Evolutionary conservation across 2,113 vertebrate species (phyloP).

Genomic region (Symphodus melops): DNA sequence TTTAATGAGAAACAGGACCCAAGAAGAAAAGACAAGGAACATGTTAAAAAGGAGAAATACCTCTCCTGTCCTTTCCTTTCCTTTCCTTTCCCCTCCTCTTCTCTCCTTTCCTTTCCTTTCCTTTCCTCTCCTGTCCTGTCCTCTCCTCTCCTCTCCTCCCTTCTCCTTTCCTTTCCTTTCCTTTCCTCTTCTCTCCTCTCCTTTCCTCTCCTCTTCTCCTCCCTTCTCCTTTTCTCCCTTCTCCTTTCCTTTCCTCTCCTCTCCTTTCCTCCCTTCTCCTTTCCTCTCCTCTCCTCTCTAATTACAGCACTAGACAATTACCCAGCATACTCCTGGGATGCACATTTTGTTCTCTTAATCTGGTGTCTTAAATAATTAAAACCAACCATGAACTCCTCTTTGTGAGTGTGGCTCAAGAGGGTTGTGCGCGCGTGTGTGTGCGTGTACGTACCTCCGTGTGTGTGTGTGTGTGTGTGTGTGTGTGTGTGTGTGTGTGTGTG

Average conservation of each 20-base stretch:
- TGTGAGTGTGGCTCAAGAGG: constrained; percentile 57
- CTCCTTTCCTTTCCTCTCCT: constrained; percentile 1
- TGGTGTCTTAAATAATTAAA: constrained; percentile 83
- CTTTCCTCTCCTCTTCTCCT: not conserved
- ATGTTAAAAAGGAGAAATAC: not conserved
- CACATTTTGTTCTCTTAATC: constrained; percentile 84
- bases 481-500: not conserved
- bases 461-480: not conserved
- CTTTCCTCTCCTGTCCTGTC: constrained; percentile 5
- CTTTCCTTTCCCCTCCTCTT: not conserved
- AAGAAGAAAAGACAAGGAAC: constrained; percentile 32
- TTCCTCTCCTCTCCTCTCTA: constrained; percentile 55
- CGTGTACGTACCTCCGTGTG: no score
- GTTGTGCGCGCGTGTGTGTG: not conserved
- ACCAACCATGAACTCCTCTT: constrained; percentile 64
- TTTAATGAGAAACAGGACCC: constrained; percentile 68
- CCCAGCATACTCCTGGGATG: constrained; percentile 73
- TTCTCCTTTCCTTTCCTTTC: constrained; percentile 28
- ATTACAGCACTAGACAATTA: constrained; percentile 81
- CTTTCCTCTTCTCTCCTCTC: constrained; percentile 59
- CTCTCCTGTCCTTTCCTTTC: no score
- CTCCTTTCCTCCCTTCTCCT: constrained; percentile 17
- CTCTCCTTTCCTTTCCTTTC: constrained; percentile 47
- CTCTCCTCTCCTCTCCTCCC: constrained; percentile 6
- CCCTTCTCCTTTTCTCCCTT: constrained; percentile 44